phyloP scores from a whole-genome alignment of 1,140 invertebrate species.

The Orchestia grillus region DNA sequence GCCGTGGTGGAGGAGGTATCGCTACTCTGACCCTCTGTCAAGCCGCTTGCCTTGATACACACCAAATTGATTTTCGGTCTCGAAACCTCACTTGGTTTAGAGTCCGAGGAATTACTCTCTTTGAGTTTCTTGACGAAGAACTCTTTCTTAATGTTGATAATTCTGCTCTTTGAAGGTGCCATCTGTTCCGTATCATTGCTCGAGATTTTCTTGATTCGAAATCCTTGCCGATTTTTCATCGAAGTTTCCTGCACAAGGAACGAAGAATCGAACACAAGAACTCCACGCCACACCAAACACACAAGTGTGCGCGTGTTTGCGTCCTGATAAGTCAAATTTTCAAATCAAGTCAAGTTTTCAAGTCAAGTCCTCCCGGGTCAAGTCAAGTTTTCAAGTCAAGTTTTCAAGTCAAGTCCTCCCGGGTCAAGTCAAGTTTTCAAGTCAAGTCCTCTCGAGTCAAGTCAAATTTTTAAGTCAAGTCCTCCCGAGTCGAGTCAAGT shows the following conservation, averaged over 20 bases:
- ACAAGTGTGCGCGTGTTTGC: too few species aligned
- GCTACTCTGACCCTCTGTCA: neutral
- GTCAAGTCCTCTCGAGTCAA: too few species aligned
- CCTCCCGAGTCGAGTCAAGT: too few species aligned
- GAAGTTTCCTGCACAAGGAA: neutral
- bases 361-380: too few species aligned
- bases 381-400: too few species aligned
- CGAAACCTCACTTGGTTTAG: neutral
- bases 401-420: too few species aligned
- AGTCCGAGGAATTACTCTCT: neutral
- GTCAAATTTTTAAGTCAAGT: too few species aligned
- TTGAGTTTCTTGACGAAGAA: conserved; percentile 9
- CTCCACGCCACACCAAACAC: too few species aligned
- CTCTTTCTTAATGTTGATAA: conserved; percentile 14
- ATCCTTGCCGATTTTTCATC: neutral
- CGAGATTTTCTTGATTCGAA: neutral
- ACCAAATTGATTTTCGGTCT: neutral
- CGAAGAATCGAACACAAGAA: neutral
- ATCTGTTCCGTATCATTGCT: neutral
- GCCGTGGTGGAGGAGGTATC: neutral
- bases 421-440: too few species aligned
- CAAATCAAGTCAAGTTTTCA: too few species aligned
- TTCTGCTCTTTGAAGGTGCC: neutral
- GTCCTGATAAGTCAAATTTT: too few species aligned
- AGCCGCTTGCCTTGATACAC: neutral